Evolutionary conservation across 2,888 invertebrate genomes (phyloP).

Genomic region (Drosophila rubida): DNA sequence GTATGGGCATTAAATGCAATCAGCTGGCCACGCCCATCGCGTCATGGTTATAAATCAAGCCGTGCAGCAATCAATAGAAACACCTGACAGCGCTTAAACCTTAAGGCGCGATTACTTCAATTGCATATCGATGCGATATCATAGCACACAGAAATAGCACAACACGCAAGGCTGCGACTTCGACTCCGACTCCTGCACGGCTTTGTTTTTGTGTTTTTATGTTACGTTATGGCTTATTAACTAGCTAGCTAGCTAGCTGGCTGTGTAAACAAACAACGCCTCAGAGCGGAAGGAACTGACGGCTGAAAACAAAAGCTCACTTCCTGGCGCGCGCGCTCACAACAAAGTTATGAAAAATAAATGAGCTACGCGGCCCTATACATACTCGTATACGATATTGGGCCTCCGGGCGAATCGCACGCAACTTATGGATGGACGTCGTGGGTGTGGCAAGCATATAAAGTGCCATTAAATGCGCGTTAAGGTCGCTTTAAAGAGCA

Average conservation of each 20-base stretch:
- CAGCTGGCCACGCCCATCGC: slow-evolving; percentile 56
- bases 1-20: slow-evolving; percentile 71
- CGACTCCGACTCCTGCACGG: too few relatives aligned
- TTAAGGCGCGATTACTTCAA: slow-evolving; percentile 43
- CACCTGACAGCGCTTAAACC: slow-evolving; percentile 60
- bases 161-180: slow-evolving; percentile 54
- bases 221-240: slow-evolving; percentile 68
- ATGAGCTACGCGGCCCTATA: slow-evolving; percentile 47
- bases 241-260: slow-evolving; percentile 22
- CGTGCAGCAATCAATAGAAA: slow-evolving; percentile 55
- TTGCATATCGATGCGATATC: slow-evolving; percentile 39
- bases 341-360: slow-evolving; percentile 70
- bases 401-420: slow-evolving; percentile 58
- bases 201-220: slow-evolving; percentile 28
- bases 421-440: slow-evolving; percentile 60
- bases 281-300: slow-evolving; percentile 76
- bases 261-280: slow-evolving; percentile 61
- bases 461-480: slow-evolving; percentile 59
- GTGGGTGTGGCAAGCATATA: slow-evolving; percentile 46
- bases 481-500: slow-evolving; percentile 63
- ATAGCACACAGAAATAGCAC: slow-evolving; percentile 7
- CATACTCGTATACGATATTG: slow-evolving; percentile 23
- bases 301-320: slow-evolving; percentile 79
- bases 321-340: slow-evolving; percentile 55
- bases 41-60: slow-evolving; percentile 48